Conservation (phyloP, 2,113 vertebrate species). For the Cyphomyrus plagiostoma region DNA sequence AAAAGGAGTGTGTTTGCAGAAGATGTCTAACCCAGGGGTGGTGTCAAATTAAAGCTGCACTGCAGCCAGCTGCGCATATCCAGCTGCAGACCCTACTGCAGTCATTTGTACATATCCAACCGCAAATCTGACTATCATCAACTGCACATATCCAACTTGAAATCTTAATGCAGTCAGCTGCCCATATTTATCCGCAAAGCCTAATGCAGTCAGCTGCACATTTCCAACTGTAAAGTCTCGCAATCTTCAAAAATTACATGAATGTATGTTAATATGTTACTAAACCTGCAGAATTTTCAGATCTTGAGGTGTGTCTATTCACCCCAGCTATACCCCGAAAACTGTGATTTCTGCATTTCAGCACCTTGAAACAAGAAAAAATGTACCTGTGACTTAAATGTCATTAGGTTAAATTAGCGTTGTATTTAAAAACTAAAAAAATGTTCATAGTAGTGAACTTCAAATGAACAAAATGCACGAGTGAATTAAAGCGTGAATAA, state of each 20-base stretch:
- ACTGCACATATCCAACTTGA: neutral
- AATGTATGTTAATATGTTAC: neutral
- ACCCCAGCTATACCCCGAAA: neutral
- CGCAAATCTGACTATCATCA: neutral
- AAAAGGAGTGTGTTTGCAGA: neutral
- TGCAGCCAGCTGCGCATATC: neutral
- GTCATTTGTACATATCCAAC: neutral
- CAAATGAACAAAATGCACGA: neutral
- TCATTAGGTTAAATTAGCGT: neutral
- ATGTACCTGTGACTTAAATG: neutral
- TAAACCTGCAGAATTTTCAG: neutral
- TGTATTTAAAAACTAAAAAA: neutral
- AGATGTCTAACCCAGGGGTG: neutral
- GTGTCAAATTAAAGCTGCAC: neutral
- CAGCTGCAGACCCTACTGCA: neutral
- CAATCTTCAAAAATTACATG: neutral
- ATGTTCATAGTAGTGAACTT: neutral
- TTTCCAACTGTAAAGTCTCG: neutral
- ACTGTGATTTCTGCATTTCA: neutral
- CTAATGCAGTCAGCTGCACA: neutral
- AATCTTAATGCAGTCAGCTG: neutral
- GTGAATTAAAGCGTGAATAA: neutral
- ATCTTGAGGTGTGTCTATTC: neutral
- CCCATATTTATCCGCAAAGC: neutral
- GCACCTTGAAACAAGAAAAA: neutral